Percentiles rank a stretch among this genome's conserved stretches.
Evolutionary conservation across 1,140 invertebrate genomes (phyloP).

Genomic region (Lordiphosa clarofinis): DNA sequence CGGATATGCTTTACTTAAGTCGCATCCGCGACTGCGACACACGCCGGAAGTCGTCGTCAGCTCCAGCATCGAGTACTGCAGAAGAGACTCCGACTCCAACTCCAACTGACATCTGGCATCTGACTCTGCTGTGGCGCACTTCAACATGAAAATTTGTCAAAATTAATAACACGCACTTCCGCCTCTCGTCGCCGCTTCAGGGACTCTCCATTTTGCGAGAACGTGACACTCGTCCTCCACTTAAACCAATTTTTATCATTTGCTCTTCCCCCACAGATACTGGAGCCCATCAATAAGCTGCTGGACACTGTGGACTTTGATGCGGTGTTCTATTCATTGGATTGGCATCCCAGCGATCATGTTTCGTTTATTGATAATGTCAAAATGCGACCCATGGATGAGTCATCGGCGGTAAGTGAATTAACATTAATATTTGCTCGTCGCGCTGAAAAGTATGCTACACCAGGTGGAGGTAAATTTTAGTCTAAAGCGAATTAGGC

Average conservation of each 20-base stretch:
- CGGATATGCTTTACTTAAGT: conserved; percentile 79
- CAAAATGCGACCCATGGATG: conserved; percentile 84
- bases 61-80: conserved; percentile 15
- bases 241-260: conserved; percentile 18
- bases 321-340: conserved; percentile 95
- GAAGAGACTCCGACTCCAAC: conserved; percentile 27
- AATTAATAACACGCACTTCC: conserved; percentile 79
- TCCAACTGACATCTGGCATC: conserved; percentile 39
- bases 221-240: conserved; percentile 20
- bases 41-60: conserved; percentile 69
- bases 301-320: conserved; percentile 93
- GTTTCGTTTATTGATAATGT: conserved; percentile 98
- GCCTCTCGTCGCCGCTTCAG: conserved; percentile 50
- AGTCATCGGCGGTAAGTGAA: conserved; percentile 83
- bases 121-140: conserved; percentile 38
- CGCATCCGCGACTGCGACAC: conserved; percentile 68
- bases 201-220: conserved; percentile 40
- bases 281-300: conserved; percentile 94
- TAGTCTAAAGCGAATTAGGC: too few species aligned
- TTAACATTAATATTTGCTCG: too few species aligned
- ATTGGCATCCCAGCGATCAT: conserved; percentile 98
- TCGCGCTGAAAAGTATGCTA: too few species aligned
- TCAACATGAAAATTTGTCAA: conserved; percentile 77
- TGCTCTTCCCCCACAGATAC: conserved; percentile 82
- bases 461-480: too few species aligned